phyloP scores from a whole-genome alignment of 2,888 invertebrate genomes.

The Tiliacea aurago region DNA sequence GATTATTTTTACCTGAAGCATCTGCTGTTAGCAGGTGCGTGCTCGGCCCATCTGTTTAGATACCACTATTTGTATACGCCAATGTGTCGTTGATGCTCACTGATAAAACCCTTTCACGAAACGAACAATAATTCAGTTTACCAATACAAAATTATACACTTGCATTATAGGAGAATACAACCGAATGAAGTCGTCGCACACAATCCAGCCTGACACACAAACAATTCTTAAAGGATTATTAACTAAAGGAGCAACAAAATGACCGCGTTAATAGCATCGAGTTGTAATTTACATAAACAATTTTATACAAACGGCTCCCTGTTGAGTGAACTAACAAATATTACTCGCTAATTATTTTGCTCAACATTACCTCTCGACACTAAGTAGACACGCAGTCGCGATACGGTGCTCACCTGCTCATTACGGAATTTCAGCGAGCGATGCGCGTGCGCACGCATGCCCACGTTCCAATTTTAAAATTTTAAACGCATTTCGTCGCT shows the following conservation, averaged over 20 bases:
- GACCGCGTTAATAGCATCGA: conserved; percentile 49
- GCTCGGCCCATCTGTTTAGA: conserved; percentile 48
- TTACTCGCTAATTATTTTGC: conserved; percentile 80
- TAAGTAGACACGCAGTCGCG: conserved; percentile 82
- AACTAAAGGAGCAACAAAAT: conserved; percentile 54
- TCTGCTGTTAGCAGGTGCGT: conserved; percentile 65
- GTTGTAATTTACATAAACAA: conserved; percentile 67
- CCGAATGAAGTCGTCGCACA: conserved; percentile 57
- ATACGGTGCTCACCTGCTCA: conserved; percentile 85
- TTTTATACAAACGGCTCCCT: conserved; percentile 59
- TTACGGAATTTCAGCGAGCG: conserved; percentile 78
- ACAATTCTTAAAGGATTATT: conserved; percentile 54
- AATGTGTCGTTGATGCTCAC: conserved; percentile 34
- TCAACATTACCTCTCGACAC: conserved; percentile 75
- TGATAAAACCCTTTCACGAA: conserved; percentile 50
- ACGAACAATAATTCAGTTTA: conserved; percentile 22
- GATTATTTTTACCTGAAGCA: conserved; percentile 54
- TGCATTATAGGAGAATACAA: conserved; percentile 22
- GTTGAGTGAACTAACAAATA: conserved; percentile 72
- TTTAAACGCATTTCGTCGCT: conserved; percentile 84
- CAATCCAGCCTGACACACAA: conserved; percentile 44
- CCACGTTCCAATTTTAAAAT: conserved; percentile 79
- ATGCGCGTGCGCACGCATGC: conserved; percentile 80
- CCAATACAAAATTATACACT: conserved; percentile 23
- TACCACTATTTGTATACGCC: conserved; percentile 45